Base-by-base conservation (phyloP, 2,888 invertebrate species). In the Sturmia bella region DNA sequence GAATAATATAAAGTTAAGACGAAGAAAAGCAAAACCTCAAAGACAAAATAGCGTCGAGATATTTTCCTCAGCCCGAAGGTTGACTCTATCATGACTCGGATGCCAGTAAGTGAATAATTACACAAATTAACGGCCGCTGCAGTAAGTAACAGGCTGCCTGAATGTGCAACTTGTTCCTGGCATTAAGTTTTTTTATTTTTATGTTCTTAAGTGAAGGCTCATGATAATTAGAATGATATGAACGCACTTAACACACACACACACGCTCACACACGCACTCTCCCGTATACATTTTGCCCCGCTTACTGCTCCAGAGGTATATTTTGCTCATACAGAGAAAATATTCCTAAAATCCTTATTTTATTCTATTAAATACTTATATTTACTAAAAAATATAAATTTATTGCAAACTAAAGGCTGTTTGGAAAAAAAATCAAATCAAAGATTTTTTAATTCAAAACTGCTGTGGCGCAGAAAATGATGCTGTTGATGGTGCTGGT, bases 31-130 rank as follows among this genome's bases (percentile, higher is more conserved):
- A 70, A 59, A 66, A 68, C 27, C 61, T 50, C 45, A 21, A 48
- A 61, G 24, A 56, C 3, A 69, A 45, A 48, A 61, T 32, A 66
- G 13, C 41, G 27, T 37, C 3, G 27, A 66, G 45, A 48, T 56
- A 57, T 48, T 48, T 39, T 69, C 15, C 39, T 32, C 24, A 70
- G 74, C 76, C 77, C 61, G 57, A 59, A 75, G 78, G 69, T 76
- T 79, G 66, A 24, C 50, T 74, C 56, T 70, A 79, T 66, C 79
- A 80, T 48, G 75, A 59, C 50, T 48, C 39, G 39, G 50, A 3
- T 13, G 45, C 43, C 39, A 54, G 82, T 73, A 80, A 82, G 80
- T 83, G 83, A 85, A 84, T 85, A 84, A 85, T 85, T 83, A 82
- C 79, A 83, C 75, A 76, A 84, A 85, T 84, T 83, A 83, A 69